Percentiles rank a stretch among this genome's conserved stretches.
phyloP scores from a whole-genome alignment of 2,797 vertebrate genomes.

The Chaenodraco wilsoni region DNA sequence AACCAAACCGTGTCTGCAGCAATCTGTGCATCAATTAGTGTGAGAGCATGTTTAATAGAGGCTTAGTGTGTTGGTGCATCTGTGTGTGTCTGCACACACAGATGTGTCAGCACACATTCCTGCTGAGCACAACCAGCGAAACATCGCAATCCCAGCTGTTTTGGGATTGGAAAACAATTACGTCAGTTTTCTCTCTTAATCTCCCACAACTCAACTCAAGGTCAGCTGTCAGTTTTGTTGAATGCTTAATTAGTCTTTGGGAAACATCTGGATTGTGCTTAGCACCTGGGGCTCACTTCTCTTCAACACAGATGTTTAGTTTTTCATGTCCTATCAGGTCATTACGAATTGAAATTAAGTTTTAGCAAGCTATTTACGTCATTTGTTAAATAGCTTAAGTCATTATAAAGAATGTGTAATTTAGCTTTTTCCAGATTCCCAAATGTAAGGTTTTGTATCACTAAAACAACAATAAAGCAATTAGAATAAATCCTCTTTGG shows the following conservation, averaged over 20 bases:
- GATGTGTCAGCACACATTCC: slow-evolving; percentile 23
- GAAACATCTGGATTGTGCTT: not conserved
- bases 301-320: not conserved
- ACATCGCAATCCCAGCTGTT: slow-evolving; percentile 56
- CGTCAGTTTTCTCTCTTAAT: slow-evolving; percentile 30
- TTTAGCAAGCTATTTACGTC: not conserved
- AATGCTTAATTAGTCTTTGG: slow-evolving; percentile 19
- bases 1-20: slow-evolving; percentile 13
- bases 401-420: not conserved
- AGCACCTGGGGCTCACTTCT: not conserved
- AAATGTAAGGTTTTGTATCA: not conserved
- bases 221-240: slow-evolving; percentile 31
- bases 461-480: not conserved
- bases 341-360: not conserved
- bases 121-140: slow-evolving; percentile 15
- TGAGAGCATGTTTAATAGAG: slow-evolving; percentile 23
- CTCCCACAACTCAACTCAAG: slow-evolving; percentile 7
- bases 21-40: slow-evolving; percentile 44
- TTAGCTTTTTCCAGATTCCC: not conserved
- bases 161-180: not conserved
- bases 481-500: not conserved
- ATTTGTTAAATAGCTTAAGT: not conserved
- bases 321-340: not conserved
- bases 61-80: slow-evolving; percentile 19
- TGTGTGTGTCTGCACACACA: slow-evolving; percentile 10